phyloP scores from a whole-genome alignment of 1,140 invertebrate genomes.

The Conopomorpha cramerella region DNA sequence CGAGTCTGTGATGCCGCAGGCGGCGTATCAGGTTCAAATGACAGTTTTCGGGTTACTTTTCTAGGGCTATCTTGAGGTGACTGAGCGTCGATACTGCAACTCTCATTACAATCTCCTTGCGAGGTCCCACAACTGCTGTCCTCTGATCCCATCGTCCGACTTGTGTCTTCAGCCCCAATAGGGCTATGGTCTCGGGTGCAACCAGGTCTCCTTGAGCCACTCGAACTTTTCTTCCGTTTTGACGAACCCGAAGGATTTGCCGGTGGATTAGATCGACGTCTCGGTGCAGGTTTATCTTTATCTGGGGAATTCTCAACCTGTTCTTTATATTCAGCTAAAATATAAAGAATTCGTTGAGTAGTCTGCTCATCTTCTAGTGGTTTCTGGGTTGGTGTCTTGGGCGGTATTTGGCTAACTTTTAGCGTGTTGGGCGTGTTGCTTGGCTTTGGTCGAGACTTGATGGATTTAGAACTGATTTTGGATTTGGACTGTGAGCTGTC shows the following conservation, averaged over 20 bases:
- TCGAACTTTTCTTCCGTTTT: conserved; percentile 74
- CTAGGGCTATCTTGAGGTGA: conserved; percentile 55
- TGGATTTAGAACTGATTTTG: conserved; percentile 55
- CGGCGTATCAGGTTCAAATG: conserved; percentile 38
- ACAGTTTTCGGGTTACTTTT: conserved; percentile 47
- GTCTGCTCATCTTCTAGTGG: conserved; percentile 82
- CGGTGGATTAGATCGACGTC: conserved; percentile 74
- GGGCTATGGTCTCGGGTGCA: conserved; percentile 62
- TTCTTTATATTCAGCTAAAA: conserved; percentile 80
- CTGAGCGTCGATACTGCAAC: conserved; percentile 38
- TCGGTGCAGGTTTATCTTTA: conserved; percentile 80
- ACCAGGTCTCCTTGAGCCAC: conserved; percentile 54
- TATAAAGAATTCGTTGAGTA: conserved; percentile 78
- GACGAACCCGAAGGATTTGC: conserved; percentile 72
- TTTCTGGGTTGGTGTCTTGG: conserved; percentile 72
- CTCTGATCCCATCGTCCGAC: conserved; percentile 71
- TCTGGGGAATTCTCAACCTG: conserved; percentile 79
- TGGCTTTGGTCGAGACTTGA: conserved; percentile 59
- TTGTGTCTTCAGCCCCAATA: conserved; percentile 65
- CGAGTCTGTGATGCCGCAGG: conserved; percentile 7
- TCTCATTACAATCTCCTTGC: conserved; percentile 56
- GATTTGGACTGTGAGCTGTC: conserved; percentile 37
- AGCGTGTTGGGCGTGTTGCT: conserved; percentile 62
- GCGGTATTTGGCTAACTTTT: conserved; percentile 69
- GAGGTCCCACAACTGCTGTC: conserved; percentile 72